A percentile compares a stretch with the other conserved stretches of the same genome.
These are phyloP conservation scores for Agapornis canus DNA, from an alignment of 2,797 vertebrate species.

Conservation along the genomic window DNA sequence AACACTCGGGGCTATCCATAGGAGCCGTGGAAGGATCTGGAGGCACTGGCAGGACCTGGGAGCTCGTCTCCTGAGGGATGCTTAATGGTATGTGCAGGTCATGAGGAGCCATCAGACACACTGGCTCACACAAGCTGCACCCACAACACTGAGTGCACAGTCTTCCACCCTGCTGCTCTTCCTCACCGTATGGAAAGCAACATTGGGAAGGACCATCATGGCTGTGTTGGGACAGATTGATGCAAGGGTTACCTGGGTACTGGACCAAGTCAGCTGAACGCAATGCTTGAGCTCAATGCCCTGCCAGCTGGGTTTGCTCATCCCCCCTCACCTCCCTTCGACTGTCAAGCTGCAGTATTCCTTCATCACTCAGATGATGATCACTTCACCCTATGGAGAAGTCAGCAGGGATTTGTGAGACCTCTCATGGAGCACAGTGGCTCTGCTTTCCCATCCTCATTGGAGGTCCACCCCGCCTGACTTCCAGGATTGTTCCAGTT, in stretches of 20 bases:
- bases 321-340: background rate
- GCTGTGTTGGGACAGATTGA: too few species aligned
- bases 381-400: background rate
- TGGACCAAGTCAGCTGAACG: background rate
- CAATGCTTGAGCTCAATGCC: background rate
- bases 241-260: background rate
- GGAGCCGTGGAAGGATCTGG: background rate
- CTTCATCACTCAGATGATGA: background rate
- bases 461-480: background rate
- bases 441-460: background rate
- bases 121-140: accelerated
- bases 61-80: background rate
- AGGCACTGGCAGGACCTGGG: background rate
- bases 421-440: accelerated
- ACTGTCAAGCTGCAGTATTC: background rate
- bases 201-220: too few species aligned
- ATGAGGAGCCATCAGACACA: background rate
- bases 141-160: background rate
- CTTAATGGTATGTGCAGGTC: accelerated
- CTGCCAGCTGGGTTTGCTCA: background rate
- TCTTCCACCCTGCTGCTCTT: background rate
- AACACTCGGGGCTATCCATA: background rate
- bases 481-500: background rate
- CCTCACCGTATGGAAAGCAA: background rate
- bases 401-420: background rate